Percentiles rank a stretch among this genome's conserved stretches.
These are phyloP conservation scores for Scolopax bukidnonensis DNA, from an alignment of 2,797 vertebrate genomes.

Conservation along the genomic window DNA sequence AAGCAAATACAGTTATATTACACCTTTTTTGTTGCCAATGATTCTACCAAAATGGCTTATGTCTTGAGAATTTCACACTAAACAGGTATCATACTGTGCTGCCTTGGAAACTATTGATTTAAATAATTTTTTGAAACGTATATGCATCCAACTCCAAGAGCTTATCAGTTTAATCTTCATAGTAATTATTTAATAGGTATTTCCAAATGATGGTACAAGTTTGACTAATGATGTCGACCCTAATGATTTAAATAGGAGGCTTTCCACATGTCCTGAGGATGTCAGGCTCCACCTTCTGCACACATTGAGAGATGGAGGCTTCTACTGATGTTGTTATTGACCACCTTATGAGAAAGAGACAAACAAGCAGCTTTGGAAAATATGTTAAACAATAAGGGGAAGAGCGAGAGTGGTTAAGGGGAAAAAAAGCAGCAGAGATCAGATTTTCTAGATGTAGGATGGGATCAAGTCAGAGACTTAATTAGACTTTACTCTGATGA, in stretches of 20 bases:
- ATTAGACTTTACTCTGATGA: not conserved
- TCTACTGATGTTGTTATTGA: not conserved
- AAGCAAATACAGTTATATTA: not conserved
- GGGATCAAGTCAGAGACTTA: not conserved
- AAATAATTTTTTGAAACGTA: not conserved
- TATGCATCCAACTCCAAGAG: not conserved
- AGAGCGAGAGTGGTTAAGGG: not conserved
- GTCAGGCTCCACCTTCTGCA: not conserved
- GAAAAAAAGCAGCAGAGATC: not conserved
- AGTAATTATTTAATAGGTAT: not conserved
- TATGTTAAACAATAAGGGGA: not conserved
- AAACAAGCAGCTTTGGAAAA: not conserved
- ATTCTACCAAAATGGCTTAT: not conserved
- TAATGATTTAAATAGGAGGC: not conserved
- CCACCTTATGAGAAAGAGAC: not conserved
- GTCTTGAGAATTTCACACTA: not conserved
- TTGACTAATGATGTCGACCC: not conserved
- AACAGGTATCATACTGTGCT: not conserved
- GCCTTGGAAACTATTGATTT: not conserved
- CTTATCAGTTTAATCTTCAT: not conserved
- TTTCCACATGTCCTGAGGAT: not conserved
- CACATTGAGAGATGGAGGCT: not conserved
- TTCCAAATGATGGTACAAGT: not conserved
- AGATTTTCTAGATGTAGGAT: not conserved
- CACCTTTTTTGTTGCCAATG: not conserved